A percentile compares a stretch with the other conserved stretches of the same genome.
Conservation (phyloP, 2,888 invertebrate species). For the Oligia strigilis region DNA sequence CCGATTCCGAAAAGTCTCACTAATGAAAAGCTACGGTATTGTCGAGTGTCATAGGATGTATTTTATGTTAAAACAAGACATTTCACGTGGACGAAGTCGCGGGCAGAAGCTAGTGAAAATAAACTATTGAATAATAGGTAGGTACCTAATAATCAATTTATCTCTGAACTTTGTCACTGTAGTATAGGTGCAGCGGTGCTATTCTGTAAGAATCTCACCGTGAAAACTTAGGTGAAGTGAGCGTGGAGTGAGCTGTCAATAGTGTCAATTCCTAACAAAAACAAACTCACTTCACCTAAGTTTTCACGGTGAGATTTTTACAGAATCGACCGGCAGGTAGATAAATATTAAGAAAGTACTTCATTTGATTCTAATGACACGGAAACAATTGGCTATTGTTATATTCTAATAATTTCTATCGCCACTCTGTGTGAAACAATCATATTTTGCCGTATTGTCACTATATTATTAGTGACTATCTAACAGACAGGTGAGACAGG, state of each 20-base stretch:
- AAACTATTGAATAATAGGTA: background rate
- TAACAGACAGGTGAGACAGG: no score
- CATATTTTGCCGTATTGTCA: background rate
- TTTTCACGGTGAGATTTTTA: no score
- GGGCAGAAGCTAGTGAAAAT: background rate
- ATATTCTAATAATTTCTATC: background rate
- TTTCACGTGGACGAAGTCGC: background rate
- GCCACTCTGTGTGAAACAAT: background rate
- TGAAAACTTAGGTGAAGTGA: no score
- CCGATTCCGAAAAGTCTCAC: background rate
- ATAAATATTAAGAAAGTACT: background rate
- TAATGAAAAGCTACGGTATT: background rate
- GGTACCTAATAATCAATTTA: background rate
- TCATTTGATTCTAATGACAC: background rate
- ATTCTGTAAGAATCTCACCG: no score
- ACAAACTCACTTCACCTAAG: no score
- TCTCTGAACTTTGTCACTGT: background rate
- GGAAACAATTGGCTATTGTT: background rate
- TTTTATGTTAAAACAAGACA: background rate
- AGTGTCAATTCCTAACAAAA: no score
- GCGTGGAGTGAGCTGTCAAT: no score
- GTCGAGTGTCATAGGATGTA: background rate
- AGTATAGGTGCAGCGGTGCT: background rate
- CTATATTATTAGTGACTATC: background rate
- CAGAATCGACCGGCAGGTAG: background rate